Conservation (phyloP, 2,888 invertebrate species). For the Agrotis clavis region DNA sequence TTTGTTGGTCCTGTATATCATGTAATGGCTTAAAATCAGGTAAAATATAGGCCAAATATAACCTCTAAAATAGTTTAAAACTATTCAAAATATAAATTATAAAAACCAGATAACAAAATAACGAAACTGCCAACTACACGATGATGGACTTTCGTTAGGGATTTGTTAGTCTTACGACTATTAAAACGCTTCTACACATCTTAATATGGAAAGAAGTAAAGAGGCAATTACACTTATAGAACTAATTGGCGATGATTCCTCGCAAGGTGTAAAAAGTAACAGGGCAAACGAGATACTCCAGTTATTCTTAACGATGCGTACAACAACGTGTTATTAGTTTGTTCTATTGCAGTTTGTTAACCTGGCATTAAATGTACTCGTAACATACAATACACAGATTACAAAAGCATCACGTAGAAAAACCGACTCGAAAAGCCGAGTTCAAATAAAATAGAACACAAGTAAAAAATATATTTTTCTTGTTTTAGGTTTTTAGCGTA, state of each 20-base stretch:
- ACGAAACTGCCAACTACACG: neutral
- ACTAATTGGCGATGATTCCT: slow-evolving; percentile 41
- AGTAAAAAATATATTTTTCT: too few species aligned
- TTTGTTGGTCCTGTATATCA: neutral
- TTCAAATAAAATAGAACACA: neutral
- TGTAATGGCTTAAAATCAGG: too few species aligned
- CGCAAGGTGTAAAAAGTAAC: slow-evolving; percentile 38
- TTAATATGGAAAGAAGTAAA: slow-evolving; percentile 33
- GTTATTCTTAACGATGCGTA: slow-evolving; percentile 16
- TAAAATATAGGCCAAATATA: too few species aligned
- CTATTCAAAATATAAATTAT: too few species aligned
- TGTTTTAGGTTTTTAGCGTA: neutral
- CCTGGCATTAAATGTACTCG: neutral
- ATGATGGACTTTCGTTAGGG: neutral
- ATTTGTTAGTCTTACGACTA: neutral
- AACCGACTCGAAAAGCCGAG: neutral
- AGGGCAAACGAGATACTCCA: slow-evolving; percentile 27
- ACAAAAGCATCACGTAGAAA: too few species aligned
- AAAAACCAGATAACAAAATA: neutral
- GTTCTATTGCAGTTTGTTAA: slow-evolving; percentile 12
- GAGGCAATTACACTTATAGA: slow-evolving; percentile 25
- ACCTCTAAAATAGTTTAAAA: too few species aligned
- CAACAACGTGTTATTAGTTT: slow-evolving; percentile 30
- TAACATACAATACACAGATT: neutral
- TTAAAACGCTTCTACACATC: slow-evolving; percentile 7